phyloP scores from a whole-genome alignment of 1,140 invertebrate species.

The Aphidius gifuensis region DNA sequence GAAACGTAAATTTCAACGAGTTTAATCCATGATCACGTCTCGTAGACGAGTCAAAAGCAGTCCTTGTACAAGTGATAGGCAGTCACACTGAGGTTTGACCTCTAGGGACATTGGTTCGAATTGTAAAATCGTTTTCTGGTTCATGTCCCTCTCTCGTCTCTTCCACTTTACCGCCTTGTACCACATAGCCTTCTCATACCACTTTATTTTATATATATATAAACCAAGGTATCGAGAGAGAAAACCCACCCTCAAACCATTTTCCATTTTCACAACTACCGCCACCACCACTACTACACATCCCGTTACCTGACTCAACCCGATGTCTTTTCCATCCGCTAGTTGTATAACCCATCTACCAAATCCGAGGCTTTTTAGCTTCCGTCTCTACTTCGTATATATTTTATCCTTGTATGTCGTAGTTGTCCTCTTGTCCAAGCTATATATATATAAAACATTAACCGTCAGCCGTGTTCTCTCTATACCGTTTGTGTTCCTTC shows the following conservation, averaged over 20 bases:
- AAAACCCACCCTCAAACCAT: conserved; percentile 30
- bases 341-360: background rate
- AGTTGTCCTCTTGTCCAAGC: background rate
- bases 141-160: conserved; percentile 3
- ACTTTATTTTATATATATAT: conserved; percentile 12
- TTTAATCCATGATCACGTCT: conserved; percentile 31
- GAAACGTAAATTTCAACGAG: conserved; percentile 26
- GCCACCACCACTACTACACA: background rate
- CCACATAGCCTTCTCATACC: conserved; percentile 14
- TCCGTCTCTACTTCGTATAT: conserved; percentile 30
- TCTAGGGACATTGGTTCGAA: conserved; percentile 38
- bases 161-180: conserved; percentile 1
- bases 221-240: too few relatives aligned
- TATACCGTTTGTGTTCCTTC: conserved; percentile 4
- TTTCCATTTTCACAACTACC: background rate
- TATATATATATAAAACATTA: too few relatives aligned
- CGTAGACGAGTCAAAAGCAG: conserved; percentile 33
- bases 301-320: background rate
- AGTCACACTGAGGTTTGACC: conserved; percentile 40
- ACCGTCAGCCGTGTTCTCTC: conserved; percentile 1
- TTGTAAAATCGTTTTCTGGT: conserved; percentile 13
- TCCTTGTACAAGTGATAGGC: conserved; percentile 38
- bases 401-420: conserved; percentile 16
- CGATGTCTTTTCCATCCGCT: background rate
- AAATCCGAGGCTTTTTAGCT: conserved; percentile 29